phyloP scores from a whole-genome alignment of 2,113 vertebrate species.

The Melospiza georgiana region DNA sequence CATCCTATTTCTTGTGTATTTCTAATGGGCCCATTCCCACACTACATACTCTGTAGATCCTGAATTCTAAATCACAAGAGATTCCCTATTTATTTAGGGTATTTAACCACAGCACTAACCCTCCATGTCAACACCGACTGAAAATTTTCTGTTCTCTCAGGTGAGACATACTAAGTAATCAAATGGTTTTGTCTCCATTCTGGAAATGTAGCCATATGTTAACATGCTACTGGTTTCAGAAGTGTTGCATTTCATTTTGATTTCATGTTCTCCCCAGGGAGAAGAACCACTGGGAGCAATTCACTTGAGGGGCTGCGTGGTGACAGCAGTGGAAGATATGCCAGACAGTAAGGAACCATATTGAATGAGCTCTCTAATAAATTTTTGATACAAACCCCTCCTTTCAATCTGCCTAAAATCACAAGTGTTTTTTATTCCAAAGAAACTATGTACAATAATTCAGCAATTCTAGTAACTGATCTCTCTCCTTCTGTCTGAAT shows the following conservation, averaged over 20 bases:
- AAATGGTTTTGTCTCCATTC: background rate
- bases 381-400: background rate
- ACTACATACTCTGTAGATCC: background rate
- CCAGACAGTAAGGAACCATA: conserved; percentile 82
- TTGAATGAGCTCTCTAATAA: background rate
- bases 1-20: background rate
- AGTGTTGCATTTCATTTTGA: background rate
- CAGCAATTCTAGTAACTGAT: background rate
- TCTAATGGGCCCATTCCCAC: background rate
- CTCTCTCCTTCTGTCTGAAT: background rate
- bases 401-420: background rate
- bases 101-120: too few relatives aligned
- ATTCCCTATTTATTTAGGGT: background rate
- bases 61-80: background rate
- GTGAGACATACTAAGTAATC: background rate
- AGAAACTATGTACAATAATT: background rate
- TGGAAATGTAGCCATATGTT: background rate
- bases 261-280: conserved; percentile 64
- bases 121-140: background rate
- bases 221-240: background rate
- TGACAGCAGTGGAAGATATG: conserved; percentile 88
- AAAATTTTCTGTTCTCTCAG: background rate
- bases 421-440: background rate
- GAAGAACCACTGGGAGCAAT: conserved; percentile 88
- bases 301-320: conserved; percentile 89